phyloP scores from a whole-genome alignment of 1,140 invertebrate species.

The Anoplolepis gracilipes region DNA sequence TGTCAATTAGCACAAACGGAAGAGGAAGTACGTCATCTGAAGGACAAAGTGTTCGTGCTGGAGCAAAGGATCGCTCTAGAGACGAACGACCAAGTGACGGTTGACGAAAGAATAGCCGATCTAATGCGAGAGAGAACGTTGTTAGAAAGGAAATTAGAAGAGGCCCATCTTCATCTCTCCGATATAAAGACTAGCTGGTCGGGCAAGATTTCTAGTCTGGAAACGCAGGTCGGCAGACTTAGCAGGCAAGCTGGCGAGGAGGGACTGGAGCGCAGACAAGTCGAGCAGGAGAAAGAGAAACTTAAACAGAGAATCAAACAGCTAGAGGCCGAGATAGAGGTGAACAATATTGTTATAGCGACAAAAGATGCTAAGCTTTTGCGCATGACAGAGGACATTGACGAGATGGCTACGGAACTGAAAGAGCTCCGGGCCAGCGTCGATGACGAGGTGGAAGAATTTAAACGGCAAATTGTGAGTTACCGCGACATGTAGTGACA shows the following conservation, averaged over 20 bases:
- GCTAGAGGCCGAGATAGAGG: slow-evolving; percentile 90
- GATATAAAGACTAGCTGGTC: slow-evolving; percentile 97
- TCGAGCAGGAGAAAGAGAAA: slow-evolving; percentile 90
- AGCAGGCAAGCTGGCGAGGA: slow-evolving; percentile 93
- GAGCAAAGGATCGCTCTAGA: slow-evolving; percentile 87
- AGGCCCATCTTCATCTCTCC: slow-evolving; percentile 93
- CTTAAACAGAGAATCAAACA: slow-evolving; percentile 89
- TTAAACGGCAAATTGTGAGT: slow-evolving; percentile 90
- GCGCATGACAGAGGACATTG: slow-evolving; percentile 88
- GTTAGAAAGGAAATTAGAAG: slow-evolving; percentile 92
- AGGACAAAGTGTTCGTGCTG: slow-evolving; percentile 89
- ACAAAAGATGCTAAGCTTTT: slow-evolving; percentile 91
- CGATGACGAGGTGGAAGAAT: slow-evolving; percentile 88
- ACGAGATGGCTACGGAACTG: slow-evolving; percentile 88
- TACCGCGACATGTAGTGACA: slow-evolving; percentile 82
- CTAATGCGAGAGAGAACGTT: slow-evolving; percentile 88
- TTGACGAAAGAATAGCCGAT: slow-evolving; percentile 87
- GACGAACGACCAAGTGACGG: slow-evolving; percentile 85
- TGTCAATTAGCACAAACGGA: slow-evolving; percentile 88
- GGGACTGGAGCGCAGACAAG: slow-evolving; percentile 91
- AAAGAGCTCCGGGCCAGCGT: slow-evolving; percentile 87
- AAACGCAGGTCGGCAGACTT: slow-evolving; percentile 93
- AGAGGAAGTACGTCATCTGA: slow-evolving; percentile 88
- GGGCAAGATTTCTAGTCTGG: slow-evolving; percentile 93
- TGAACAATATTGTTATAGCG: slow-evolving; percentile 89